These are phyloP conservation scores for Mesorhabditis spiculigera DNA, from an alignment of 2,888 invertebrate genomes.

Conservation along the genomic window DNA sequence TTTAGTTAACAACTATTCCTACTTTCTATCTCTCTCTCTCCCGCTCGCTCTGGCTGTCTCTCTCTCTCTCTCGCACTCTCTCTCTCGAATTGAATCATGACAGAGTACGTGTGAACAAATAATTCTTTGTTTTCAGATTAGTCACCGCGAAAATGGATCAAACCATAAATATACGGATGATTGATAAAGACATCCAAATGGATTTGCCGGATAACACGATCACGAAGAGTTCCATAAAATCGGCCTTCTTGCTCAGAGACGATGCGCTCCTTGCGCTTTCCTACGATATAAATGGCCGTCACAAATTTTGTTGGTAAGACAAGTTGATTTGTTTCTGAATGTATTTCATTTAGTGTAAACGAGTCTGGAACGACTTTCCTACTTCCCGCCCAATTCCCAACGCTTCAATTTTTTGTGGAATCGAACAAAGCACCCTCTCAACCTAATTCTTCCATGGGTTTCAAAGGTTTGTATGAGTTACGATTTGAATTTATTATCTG, in stretches of 20 bases:
- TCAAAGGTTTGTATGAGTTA: conserved; percentile 11
- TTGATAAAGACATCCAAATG: neutral
- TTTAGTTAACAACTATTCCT: conserved; percentile 14
- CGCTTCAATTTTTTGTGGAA: conserved; percentile 7
- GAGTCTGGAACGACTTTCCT: too few species aligned
- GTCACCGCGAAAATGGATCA: neutral
- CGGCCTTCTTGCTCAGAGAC: too few species aligned
- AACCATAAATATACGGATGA: neutral
- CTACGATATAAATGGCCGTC: too few species aligned
- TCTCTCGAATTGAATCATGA: neutral
- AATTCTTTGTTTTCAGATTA: conserved; percentile 15
- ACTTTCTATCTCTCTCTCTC: conserved; percentile 7
- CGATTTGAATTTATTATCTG: conserved; percentile 12
- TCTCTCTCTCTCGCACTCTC: neutral
- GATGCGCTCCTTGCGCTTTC: too few species aligned
- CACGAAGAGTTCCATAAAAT: too few species aligned
- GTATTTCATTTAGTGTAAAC: too few species aligned
- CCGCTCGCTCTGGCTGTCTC: too few species aligned
- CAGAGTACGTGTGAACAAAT: conserved; percentile 14
- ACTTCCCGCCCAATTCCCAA: too few species aligned
- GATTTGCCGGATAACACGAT: too few species aligned
- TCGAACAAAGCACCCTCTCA: conserved; percentile 6
- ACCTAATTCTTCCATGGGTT: neutral
- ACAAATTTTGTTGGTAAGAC: neutral
- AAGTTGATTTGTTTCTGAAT: neutral